Conservation (phyloP, 2,888 invertebrate genomes). For the Diaprepes abbreviatus region DNA sequence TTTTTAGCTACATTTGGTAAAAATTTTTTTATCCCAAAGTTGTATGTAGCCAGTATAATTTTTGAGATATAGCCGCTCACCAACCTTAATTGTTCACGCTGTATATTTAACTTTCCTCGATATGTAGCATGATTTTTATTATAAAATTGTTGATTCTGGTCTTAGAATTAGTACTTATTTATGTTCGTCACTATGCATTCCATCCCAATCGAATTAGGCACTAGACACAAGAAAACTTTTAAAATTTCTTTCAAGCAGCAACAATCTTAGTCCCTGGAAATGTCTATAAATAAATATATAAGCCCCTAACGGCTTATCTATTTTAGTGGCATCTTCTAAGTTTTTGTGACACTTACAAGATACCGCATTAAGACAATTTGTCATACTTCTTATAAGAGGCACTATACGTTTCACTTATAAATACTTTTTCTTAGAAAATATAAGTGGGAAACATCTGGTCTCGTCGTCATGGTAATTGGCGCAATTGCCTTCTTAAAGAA, state of each 20-base stretch:
- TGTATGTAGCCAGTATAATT: no score
- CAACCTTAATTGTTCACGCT: no score
- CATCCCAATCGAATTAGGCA: no score
- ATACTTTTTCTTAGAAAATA: constrained; percentile 23
- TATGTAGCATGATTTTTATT: no score
- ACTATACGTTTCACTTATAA: constrained; percentile 17
- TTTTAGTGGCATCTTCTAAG: background rate
- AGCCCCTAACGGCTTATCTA: constrained; percentile 6
- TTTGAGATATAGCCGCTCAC: no score
- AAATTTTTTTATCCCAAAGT: no score
- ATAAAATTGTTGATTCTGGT: no score
- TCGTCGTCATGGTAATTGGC: constrained; percentile 35
- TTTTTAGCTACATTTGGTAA: no score
- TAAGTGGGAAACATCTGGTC: constrained; percentile 37
- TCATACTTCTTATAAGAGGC: constrained; percentile 8
- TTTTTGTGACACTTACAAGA: constrained; percentile 19
- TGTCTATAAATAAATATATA: background rate
- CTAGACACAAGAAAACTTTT: background rate
- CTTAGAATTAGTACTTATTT: no score
- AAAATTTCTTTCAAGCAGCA: background rate
- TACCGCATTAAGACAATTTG: constrained; percentile 12
- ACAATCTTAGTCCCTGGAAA: background rate
- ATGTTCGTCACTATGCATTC: no score
- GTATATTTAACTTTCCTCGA: no score
- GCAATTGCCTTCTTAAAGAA: constrained; percentile 12